phyloP scores from a whole-genome alignment of 2,113 vertebrate genomes.

The Microcebus murinus region DNA sequence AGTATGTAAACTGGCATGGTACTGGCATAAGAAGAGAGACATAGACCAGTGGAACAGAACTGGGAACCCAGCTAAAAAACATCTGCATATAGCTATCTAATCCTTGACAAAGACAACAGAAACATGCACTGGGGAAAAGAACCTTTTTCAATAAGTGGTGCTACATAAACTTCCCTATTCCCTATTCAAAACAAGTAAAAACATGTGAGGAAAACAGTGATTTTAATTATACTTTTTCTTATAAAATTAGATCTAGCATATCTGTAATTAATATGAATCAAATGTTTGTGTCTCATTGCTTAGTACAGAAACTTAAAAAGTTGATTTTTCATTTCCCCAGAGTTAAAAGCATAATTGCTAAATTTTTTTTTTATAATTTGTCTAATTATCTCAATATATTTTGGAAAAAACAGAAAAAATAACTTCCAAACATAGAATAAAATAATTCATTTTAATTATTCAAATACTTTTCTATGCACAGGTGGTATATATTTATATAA shows the following conservation, averaged over 20 bases:
- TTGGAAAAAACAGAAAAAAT: background rate
- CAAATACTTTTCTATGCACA: constrained; percentile 6
- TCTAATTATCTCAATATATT: background rate
- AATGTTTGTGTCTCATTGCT: background rate
- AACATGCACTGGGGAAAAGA: too few relatives aligned
- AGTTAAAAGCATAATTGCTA: background rate
- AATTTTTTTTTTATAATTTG: background rate
- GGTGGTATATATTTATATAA: background rate
- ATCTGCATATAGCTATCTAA: too few relatives aligned
- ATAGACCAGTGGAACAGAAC: too few relatives aligned
- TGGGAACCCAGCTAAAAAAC: too few relatives aligned
- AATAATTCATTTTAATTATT: constrained; percentile 1
- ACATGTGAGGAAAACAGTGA: background rate
- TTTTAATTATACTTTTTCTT: background rate
- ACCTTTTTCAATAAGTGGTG: too few relatives aligned
- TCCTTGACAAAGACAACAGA: too few relatives aligned
- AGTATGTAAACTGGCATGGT: too few relatives aligned
- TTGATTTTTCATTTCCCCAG: background rate
- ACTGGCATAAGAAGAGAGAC: too few relatives aligned
- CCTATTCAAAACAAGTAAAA: background rate
- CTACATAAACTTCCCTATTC: background rate
- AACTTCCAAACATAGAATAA: background rate
- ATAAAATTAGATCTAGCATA: background rate
- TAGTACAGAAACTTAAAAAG: background rate
- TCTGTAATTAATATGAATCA: background rate